Evolutionary conservation across 2,888 invertebrate genomes (phyloP).

Genomic region (Ctenicera cuprea): DNA sequence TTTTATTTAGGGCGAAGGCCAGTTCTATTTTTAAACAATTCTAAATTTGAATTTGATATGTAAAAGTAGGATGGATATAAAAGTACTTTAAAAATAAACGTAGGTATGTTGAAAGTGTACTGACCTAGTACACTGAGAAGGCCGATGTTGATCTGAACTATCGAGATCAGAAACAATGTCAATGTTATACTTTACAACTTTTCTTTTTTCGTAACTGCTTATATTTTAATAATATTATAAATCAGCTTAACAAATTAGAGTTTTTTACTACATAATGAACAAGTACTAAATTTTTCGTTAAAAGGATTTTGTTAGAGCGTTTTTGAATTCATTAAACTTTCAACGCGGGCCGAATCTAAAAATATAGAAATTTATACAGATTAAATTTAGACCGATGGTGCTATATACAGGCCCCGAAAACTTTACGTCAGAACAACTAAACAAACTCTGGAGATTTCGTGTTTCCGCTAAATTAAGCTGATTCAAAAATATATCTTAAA

Average conservation of each 20-base stretch:
- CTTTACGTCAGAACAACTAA: neutral
- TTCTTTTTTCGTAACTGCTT: neutral
- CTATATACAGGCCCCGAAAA: neutral
- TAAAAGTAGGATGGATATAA: conserved; percentile 11
- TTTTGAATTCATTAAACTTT: conserved; percentile 14
- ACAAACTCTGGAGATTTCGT: neutral
- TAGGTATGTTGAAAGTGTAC: conserved; percentile 24
- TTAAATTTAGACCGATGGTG: conserved; percentile 20
- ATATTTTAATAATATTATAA: too few species aligned
- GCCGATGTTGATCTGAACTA: neutral
- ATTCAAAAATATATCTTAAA: neutral
- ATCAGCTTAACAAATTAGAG: too few species aligned
- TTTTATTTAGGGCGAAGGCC: conserved; percentile 9
- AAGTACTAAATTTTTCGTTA: too few species aligned
- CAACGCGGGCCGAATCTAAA: neutral
- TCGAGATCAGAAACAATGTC: conserved; percentile 23
- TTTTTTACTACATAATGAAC: too few species aligned
- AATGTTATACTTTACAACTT: conserved; percentile 10
- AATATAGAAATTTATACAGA: conserved; percentile 1
- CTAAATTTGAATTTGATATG: conserved; percentile 15
- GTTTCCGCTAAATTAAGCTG: neutral
- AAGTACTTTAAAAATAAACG: conserved; percentile 6
- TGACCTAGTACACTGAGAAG: conserved; percentile 32
- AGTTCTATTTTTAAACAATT: conserved; percentile 6
- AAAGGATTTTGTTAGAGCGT: too few species aligned